Conservation (phyloP, 2,113 vertebrate genomes). For the Dolichotis patagonum region DNA sequence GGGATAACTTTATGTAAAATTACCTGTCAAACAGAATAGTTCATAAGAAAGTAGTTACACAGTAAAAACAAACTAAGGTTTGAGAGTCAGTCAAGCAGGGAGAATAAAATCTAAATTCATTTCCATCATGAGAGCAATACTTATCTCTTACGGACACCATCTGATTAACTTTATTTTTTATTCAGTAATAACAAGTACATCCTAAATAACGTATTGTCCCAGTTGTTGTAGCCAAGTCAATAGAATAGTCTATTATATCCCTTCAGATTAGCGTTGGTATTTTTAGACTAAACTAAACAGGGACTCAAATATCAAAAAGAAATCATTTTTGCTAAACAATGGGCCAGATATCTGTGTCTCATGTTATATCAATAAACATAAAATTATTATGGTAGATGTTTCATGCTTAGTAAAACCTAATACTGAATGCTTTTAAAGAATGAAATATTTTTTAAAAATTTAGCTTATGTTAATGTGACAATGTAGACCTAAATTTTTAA, state of each 20-base stretch:
- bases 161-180: slow-evolving; percentile 59
- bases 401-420: neutral
- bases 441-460: neutral
- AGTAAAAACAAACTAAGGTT: slow-evolving; percentile 16
- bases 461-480: slow-evolving; percentile 20
- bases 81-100: neutral
- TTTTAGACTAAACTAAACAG: slow-evolving; percentile 81
- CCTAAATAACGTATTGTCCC: slow-evolving; percentile 64
- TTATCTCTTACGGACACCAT: slow-evolving; percentile 54
- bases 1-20: neutral
- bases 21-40: slow-evolving; percentile 44
- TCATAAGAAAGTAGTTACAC: slow-evolving; percentile 16
- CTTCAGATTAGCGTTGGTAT: slow-evolving; percentile 72
- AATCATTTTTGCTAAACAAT: slow-evolving; percentile 77
- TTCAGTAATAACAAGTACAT: slow-evolving; percentile 70
- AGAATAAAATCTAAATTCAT: slow-evolving; percentile 17
- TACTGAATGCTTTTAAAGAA: neutral
- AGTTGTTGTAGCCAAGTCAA: slow-evolving; percentile 63
- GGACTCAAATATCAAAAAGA: slow-evolving; percentile 66
- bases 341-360: slow-evolving; percentile 51
- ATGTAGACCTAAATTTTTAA: slow-evolving; percentile 2
- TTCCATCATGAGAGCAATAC: neutral
- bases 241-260: slow-evolving; percentile 63
- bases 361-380: slow-evolving; percentile 53
- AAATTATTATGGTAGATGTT: slow-evolving; percentile 38